Evolutionary conservation across 1,140 invertebrate genomes (phyloP), one percentile per base, ranked within the genome.

Genomic region (Laupala kohalensis): DNA sequence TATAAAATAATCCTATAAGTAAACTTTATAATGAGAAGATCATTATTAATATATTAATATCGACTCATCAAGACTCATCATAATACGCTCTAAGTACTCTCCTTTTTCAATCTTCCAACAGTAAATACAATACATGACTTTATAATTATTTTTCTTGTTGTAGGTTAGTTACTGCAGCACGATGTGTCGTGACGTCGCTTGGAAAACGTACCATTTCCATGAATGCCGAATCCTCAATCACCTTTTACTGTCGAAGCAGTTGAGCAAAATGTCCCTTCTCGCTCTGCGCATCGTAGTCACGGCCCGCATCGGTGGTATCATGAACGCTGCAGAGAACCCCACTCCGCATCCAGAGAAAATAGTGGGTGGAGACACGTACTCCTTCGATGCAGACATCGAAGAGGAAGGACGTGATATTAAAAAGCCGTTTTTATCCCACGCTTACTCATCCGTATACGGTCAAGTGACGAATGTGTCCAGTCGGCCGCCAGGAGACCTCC

Each of bases 141-240:
- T n/a, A n/a, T n/a, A n/a, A n/a, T n/a, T n/a, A n/a, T 26, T 66
- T 66, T 15, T 13, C 25, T 23, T 68, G 28, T 64, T 74, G 70
- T 74, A 83, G 82, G 82, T 83, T 24, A 75, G 75, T 0, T 85
- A 80, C 73, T 89, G 86, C 75, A 82, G 81, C 25, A 78, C 80
- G 37, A 72, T 79, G 19, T 88, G 87, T 76, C 75, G 80, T n/a
- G 71, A 75, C 23, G 73, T 77, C 67, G 79, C 84, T 2, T 84
- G 83, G 84, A 71, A 77, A 3, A 70, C 70, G 0, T 86, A 82
- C 74, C 86, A 88, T 75, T 76, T 77, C 74, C 83, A 79, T 67
- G 86, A 88, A 75, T 89, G 86, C 75, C 73, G 73, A 25, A 77
- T 85, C 69, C 78, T 87, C 25, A 75, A 81, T 72, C 73, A 77